Conservation (phyloP, 2,888 invertebrate genomes). For the Pterobdella sp. region DNA sequence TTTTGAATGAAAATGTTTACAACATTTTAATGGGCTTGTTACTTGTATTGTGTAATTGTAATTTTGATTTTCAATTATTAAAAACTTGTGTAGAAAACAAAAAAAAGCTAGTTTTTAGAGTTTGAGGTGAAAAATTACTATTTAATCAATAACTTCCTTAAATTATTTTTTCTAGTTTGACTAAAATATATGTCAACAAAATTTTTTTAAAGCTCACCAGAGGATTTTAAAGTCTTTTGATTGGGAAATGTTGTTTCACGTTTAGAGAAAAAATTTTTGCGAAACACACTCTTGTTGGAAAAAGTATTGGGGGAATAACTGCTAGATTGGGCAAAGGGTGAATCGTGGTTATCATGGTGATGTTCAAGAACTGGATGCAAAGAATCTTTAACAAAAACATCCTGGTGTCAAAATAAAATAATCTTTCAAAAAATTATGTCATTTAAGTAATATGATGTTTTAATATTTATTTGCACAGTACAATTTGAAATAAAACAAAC, state of each 20-base stretch:
- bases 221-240: not conserved
- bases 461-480: no score
- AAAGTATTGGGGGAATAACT: not conserved
- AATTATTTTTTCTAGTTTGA: no score
- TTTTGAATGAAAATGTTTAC: not conserved
- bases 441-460: no score
- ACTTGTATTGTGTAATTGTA: not conserved
- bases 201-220: not conserved
- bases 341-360: not conserved
- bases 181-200: not conserved
- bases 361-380: not conserved
- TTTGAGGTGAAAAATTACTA: no score
- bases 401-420: no score
- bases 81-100: not conserved
- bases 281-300: not conserved
- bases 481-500: no score
- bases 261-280: not conserved
- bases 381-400: not conserved
- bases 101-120: not conserved
- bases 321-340: not conserved
- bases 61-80: not conserved
- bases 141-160: no score
- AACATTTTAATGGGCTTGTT: not conserved
- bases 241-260: not conserved
- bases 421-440: not conserved